Percentiles rank a stretch among this genome's conserved stretches.
These are phyloP conservation scores for Octodon degus DNA, from an alignment of 2,113 vertebrate genomes.

Conservation along the genomic window DNA sequence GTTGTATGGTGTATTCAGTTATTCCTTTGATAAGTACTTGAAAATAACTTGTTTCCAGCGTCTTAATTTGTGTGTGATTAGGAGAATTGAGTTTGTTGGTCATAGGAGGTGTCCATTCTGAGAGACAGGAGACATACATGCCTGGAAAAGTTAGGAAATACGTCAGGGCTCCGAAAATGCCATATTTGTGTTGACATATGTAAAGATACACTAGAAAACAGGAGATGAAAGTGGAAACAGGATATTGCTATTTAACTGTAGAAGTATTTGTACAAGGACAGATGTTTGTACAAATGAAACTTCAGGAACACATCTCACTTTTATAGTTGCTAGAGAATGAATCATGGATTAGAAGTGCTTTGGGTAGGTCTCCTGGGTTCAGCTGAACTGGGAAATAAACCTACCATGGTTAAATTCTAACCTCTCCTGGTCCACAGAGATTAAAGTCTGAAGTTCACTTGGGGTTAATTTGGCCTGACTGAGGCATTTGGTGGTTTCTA, in stretches of 20 bases:
- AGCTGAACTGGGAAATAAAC: not conserved
- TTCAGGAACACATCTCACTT: not conserved
- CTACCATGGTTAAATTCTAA: conserved; percentile 66
- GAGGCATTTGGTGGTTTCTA: not conserved
- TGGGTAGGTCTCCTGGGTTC: not conserved
- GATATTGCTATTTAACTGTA: not conserved
- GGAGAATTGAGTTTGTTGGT: not conserved
- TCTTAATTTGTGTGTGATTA: not conserved
- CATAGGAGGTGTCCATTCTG: not conserved
- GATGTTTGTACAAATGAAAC: not conserved
- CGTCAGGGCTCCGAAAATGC: not conserved
- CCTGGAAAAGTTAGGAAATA: not conserved
- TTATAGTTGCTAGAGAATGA: conserved; percentile 6
- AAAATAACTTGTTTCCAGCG: not conserved
- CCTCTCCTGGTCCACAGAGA: not conserved
- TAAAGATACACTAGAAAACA: not conserved
- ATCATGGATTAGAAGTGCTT: not conserved
- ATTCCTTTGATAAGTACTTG: conserved; percentile 9
- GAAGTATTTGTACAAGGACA: not conserved
- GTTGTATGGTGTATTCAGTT: not conserved
- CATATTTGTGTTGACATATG: not conserved
- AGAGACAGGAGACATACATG: not conserved
- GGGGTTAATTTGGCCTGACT: not conserved
- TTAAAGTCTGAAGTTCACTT: conserved; percentile 58
- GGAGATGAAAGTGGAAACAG: not conserved